These are phyloP conservation scores for Drosophila villosipedis DNA, from an alignment of 2,888 invertebrate genomes.

Conservation along the genomic window DNA sequence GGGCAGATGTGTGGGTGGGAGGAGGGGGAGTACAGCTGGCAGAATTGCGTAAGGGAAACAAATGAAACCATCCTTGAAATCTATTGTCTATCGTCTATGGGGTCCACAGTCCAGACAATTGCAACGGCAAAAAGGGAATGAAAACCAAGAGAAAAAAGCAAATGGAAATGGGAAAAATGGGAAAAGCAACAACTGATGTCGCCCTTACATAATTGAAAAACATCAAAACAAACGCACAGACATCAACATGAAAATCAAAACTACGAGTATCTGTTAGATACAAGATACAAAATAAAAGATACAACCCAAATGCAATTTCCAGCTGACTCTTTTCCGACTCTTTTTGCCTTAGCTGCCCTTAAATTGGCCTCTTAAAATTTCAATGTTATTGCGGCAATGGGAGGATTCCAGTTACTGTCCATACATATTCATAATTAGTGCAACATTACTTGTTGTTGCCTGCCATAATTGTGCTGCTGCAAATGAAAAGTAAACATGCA, in stretches of 20 bases:
- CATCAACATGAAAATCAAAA: constrained; percentile 70
- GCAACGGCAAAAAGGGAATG: constrained; percentile 43
- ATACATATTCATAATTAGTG: constrained; percentile 19
- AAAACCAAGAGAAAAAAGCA: constrained; percentile 10
- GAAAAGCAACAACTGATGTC: constrained; percentile 51
- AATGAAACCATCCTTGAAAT: constrained; percentile 79
- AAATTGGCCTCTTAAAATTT: constrained; percentile 39
- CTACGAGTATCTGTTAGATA: constrained; percentile 55
- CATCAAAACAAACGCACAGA: constrained; percentile 69
- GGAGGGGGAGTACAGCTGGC: constrained; percentile 45
- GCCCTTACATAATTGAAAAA: constrained; percentile 73
- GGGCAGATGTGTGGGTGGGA: constrained; percentile 24
- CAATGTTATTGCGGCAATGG: constrained; percentile 24
- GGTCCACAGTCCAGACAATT: constrained; percentile 60
- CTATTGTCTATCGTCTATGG: constrained; percentile 67
- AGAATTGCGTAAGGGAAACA: constrained; percentile 42
- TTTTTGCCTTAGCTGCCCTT: neutral
- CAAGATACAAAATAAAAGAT: constrained; percentile 24
- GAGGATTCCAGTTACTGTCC: neutral
- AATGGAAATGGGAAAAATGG: constrained; percentile 9
- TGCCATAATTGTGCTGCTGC: constrained; percentile 36
- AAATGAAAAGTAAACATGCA: constrained; percentile 70
- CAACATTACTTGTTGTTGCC: constrained; percentile 24
- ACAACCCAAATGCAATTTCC: constrained; percentile 51
- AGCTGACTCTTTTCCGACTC: constrained; percentile 28